phyloP scores from a whole-genome alignment of 2,888 invertebrate species.

The Neoaliturus tenellus region DNA sequence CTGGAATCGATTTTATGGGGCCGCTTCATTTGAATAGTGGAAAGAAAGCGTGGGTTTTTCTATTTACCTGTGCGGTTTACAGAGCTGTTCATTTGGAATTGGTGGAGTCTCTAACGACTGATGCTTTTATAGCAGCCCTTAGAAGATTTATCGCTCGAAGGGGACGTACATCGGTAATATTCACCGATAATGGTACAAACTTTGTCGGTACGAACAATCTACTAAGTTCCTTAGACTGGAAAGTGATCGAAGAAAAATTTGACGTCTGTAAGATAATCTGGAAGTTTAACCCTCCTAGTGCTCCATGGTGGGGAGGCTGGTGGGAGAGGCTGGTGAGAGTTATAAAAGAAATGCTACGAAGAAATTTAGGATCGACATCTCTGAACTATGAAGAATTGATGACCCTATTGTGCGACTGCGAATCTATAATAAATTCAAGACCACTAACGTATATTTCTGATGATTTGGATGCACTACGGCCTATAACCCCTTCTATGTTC shows the following conservation, averaged over 20 bases:
- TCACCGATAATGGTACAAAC: conserved; percentile 71
- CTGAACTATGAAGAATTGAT: conserved; percentile 57
- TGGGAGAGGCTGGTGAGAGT: conserved; percentile 65
- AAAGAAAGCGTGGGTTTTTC: conserved; percentile 68
- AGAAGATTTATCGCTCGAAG: conserved; percentile 69
- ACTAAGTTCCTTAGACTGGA: conserved; percentile 72
- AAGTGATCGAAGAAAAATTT: conserved; percentile 66
- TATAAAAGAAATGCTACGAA: conserved; percentile 55
- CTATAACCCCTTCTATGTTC: conserved; percentile 57
- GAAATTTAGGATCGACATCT: conserved; percentile 50
- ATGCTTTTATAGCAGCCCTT: conserved; percentile 68
- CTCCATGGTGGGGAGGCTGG: conserved; percentile 69
- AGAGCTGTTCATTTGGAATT: conserved; percentile 71
- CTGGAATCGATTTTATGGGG: conserved; percentile 69
- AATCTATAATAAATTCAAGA: conserved; percentile 54
- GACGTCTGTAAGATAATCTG: conserved; percentile 64
- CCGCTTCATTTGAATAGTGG: conserved; percentile 67
- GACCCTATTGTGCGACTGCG: conserved; percentile 54
- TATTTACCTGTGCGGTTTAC: conserved; percentile 71
- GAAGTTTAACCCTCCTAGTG: conserved; percentile 68
- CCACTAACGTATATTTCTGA: conserved; percentile 57
- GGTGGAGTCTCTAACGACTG: conserved; percentile 67
- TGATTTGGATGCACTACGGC: conserved; percentile 28
- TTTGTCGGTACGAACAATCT: conserved; percentile 70
- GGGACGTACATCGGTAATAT: conserved; percentile 68